A percentile compares a stretch with the other conserved stretches of the same genome.
Evolutionary conservation across 2,113 vertebrate species (phyloP).

Genomic region (Odocoileus hemionus): DNA sequence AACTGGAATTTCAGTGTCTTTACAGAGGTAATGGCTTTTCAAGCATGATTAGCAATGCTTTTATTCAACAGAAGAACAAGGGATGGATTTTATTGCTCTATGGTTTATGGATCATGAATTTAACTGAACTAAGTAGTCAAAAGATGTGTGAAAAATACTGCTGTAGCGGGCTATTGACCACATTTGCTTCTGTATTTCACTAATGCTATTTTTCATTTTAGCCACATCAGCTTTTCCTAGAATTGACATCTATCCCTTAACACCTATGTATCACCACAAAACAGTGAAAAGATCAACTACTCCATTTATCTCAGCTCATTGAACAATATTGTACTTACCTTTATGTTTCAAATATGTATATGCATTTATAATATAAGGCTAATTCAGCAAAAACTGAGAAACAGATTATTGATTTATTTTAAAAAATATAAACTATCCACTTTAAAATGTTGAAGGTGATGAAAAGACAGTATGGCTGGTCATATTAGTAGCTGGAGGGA

Average conservation of each 20-base stretch:
- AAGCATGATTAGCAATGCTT: slow-evolving; percentile 67
- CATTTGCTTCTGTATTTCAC: slow-evolving; percentile 56
- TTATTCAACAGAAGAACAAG: slow-evolving; percentile 60
- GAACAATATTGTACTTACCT: background rate
- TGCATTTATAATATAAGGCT: background rate
- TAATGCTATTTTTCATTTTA: slow-evolving; percentile 61
- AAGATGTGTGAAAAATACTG: slow-evolving; percentile 63
- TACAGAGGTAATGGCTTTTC: slow-evolving; percentile 43
- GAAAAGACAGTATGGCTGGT: background rate
- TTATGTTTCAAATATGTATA: background rate
- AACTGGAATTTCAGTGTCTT: background rate
- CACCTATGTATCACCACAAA: slow-evolving; percentile 2
- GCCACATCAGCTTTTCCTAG: slow-evolving; percentile 62
- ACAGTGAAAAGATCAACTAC: background rate
- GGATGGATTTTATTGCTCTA: slow-evolving; percentile 65
- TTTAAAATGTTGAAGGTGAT: background rate
- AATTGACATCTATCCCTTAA: slow-evolving; percentile 41
- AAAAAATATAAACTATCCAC: background rate
- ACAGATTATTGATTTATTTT: background rate
- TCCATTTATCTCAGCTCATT: slow-evolving; percentile 19
- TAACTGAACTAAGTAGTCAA: slow-evolving; percentile 71
- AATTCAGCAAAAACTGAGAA: slow-evolving; percentile 45
- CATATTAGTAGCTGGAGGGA: background rate
- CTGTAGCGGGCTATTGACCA: slow-evolving; percentile 61
- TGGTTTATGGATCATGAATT: slow-evolving; percentile 77